Evolutionary conservation across 2,888 invertebrate species (phyloP), one percentile per base, ranked within the genome.

Genomic region (Zygothrica quintamaculata): DNA sequence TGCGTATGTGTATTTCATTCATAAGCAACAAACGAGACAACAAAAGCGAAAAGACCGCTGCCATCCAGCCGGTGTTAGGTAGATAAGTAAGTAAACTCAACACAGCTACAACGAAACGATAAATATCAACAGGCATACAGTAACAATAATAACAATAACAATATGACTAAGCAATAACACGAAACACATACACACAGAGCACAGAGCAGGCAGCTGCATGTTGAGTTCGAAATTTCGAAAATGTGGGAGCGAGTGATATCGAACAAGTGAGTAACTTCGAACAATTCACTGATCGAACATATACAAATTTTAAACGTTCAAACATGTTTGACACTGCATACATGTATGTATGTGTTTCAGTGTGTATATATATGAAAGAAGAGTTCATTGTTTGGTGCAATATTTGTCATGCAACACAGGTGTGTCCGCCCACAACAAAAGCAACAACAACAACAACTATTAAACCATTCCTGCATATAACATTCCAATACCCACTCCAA

Each of bases 31-130:
- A 58, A 64, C 53, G 55, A 69, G 62, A 59, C 64, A 79, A 47
- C 66, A 55, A 51, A 47, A 65, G 43, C 59, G 33, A 56, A 68
- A 62, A 48, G 55, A 75, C 68, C n/a, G n/a, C n/a, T n/a, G n/a
- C n/a, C n/a, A n/a, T n/a, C n/a, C 85, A 82, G 78, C 86, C 78
- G 86, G 86, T 82, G 68, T 58, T 65, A 56, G 62, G 65, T 68
- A 78, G 84, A 84, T 79, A 77, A 57, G 31, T 43, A 31, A 34
- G 46, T 44, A 47, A 50, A 39, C 40, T 29, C 40, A 43, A 7
- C 18, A 48, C 47, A 72, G 50, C 26, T 15, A 37, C 39, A 48
- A 34, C 56, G n/a, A 12, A 37, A 43, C 42, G 34, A 48, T 57
- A 64, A 37, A 37, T 22, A 55, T 15, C 60, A 52, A 16, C 47